Evolutionary conservation across 2,888 invertebrate genomes (phyloP).

Genomic region (Artemia sinica): DNA sequence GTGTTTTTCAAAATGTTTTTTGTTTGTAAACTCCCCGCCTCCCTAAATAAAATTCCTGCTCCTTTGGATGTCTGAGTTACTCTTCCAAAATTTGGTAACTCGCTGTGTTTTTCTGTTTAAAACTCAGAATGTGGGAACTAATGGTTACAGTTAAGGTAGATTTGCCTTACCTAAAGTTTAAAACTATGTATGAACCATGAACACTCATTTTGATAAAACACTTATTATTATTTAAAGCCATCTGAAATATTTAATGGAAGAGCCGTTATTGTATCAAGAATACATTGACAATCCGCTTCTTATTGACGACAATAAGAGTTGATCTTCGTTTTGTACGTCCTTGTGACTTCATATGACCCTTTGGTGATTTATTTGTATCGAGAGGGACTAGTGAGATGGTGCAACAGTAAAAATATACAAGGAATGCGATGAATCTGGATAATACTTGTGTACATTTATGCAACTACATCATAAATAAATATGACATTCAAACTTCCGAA

Average conservation of each 20-base stretch:
- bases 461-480: slow-evolving; percentile 95
- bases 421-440: slow-evolving; percentile 78
- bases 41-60: too few species aligned
- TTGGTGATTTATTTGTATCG: slow-evolving; percentile 84
- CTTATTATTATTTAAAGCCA: slow-evolving; percentile 42
- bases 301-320: slow-evolving; percentile 84
- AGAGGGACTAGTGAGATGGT: slow-evolving; percentile 82
- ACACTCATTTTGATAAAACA: not conserved
- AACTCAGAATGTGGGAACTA: too few species aligned
- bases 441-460: slow-evolving; percentile 94
- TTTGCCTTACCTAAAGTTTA: too few species aligned
- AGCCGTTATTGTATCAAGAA: slow-evolving; percentile 71
- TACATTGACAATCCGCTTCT: slow-evolving; percentile 70
- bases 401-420: slow-evolving; percentile 87
- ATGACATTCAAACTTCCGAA: slow-evolving; percentile 86
- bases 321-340: slow-evolving; percentile 85
- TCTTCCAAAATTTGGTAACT: too few species aligned
- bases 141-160: too few species aligned
- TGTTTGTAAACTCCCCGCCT: too few species aligned
- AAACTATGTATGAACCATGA: too few species aligned
- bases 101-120: too few species aligned
- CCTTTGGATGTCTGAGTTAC: too few species aligned
- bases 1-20: too few species aligned
- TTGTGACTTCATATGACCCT: slow-evolving; percentile 85
- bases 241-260: slow-evolving; percentile 80